Conservation (phyloP, 1,140 invertebrate species). For the Camponotus floridanus region DNA sequence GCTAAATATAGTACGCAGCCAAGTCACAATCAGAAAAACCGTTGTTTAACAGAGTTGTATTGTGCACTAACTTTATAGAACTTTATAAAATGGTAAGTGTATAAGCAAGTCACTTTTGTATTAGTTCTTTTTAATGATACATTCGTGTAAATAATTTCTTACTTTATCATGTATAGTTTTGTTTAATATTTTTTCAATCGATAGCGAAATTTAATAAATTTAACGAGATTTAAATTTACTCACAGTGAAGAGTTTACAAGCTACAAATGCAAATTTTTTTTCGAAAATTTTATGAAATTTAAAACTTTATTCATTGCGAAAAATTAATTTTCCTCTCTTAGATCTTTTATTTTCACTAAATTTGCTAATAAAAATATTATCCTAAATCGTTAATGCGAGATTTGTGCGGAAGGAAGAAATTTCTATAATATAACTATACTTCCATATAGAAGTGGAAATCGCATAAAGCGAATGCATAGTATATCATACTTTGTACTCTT, state of each 20-base stretch:
- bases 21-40: background rate
- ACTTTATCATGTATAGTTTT: background rate
- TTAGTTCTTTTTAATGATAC: background rate
- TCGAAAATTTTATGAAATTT: background rate
- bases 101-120: background rate
- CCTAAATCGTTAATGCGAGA: background rate
- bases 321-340: background rate
- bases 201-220: background rate
- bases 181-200: background rate
- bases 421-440: background rate
- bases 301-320: background rate
- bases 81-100: background rate
- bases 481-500: slow-evolving; percentile 32
- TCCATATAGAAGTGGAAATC: slow-evolving; percentile 22
- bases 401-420: background rate
- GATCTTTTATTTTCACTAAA: background rate
- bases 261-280: background rate
- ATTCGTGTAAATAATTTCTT: background rate
- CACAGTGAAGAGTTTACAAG: background rate
- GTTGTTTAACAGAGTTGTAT: slow-evolving; percentile 17
- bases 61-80: background rate
- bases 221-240: background rate
- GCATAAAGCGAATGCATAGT: slow-evolving; percentile 41
- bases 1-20: slow-evolving; percentile 11
- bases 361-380: background rate